Conservation (phyloP, 2,888 invertebrate species). For the Meliscaeva auricollis region DNA sequence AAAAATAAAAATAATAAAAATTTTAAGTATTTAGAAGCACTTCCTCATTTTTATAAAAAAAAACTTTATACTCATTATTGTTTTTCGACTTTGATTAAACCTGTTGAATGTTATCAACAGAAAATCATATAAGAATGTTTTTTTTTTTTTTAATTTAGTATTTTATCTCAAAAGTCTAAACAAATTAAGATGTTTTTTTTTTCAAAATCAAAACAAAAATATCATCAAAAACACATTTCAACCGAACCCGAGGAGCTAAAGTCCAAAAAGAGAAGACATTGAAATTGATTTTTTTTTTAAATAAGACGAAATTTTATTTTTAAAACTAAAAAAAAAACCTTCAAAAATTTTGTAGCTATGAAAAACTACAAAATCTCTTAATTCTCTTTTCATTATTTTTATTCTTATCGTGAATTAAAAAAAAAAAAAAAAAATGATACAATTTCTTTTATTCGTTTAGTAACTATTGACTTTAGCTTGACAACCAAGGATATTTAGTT, state of each 20-base stretch:
- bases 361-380: neutral
- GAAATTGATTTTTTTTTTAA: neutral
- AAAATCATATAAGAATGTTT: too few relatives aligned
- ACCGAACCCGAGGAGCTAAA: neutral
- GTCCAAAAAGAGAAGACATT: neutral
- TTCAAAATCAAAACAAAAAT: neutral
- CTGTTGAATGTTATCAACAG: too few relatives aligned
- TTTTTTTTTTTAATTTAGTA: too few relatives aligned
- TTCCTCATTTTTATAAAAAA: too few relatives aligned
- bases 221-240: neutral
- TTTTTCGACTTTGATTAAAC: too few relatives aligned
- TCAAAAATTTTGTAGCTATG: neutral
- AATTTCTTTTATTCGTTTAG: neutral
- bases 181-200: neutral
- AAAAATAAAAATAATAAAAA: too few relatives aligned
- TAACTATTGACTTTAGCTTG: conserved; percentile 14
- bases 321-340: neutral
- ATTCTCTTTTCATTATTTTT: neutral
- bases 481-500: conserved; percentile 27
- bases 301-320: neutral
- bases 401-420: conserved; percentile 14
- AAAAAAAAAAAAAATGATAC: neutral
- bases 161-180: too few relatives aligned
- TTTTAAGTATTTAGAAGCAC: too few relatives aligned
- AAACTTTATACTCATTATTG: too few relatives aligned